A percentile compares a stretch with the other conserved stretches of the same genome.
phyloP scores from a whole-genome alignment of 2,113 vertebrate genomes.

The Danio rerio region DNA sequence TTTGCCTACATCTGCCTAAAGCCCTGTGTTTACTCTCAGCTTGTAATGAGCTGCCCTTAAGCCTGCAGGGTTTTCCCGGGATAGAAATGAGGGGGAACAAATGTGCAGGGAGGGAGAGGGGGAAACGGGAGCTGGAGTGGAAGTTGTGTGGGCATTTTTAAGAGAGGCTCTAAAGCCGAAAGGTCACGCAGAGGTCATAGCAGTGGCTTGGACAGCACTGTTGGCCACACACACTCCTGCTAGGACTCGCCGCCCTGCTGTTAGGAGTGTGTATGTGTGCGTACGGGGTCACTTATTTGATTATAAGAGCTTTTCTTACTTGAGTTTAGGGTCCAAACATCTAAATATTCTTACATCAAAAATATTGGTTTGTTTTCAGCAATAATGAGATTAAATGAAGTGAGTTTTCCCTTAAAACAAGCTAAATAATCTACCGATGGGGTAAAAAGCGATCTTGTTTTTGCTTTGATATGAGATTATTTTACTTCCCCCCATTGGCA shows the following conservation, averaged over 20 bases:
- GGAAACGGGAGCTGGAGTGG: conserved; percentile 43
- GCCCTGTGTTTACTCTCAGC: conserved; percentile 54
- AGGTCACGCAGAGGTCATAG: conserved; percentile 12
- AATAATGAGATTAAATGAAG: too few species aligned
- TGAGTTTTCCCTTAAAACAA: too few species aligned
- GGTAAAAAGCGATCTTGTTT: too few species aligned
- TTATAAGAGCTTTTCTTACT: conserved; percentile 20
- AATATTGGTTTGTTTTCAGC: too few species aligned
- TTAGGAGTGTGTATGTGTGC: conserved; percentile 11
- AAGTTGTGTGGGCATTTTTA: background rate
- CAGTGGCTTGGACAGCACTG: conserved; percentile 4
- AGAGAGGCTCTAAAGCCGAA: conserved; percentile 5
- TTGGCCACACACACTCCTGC: conserved; percentile 24
- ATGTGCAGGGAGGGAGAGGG: conserved; percentile 33
- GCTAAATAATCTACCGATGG: too few species aligned
- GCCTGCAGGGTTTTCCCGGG: conserved; percentile 47
- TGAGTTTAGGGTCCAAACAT: background rate
- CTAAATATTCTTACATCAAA: too few species aligned
- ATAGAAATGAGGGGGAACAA: conserved; percentile 1
- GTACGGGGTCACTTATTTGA: conserved; percentile 26
- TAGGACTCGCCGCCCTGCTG: conserved; percentile 32
- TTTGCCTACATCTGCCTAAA: conserved; percentile 46
- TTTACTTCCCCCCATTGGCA: too few species aligned
- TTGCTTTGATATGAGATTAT: too few species aligned
- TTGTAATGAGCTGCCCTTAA: conserved; percentile 51